Evolutionary conservation across 2,888 invertebrate genomes (phyloP).

Genomic region (Lasioglossum zephyrum): DNA sequence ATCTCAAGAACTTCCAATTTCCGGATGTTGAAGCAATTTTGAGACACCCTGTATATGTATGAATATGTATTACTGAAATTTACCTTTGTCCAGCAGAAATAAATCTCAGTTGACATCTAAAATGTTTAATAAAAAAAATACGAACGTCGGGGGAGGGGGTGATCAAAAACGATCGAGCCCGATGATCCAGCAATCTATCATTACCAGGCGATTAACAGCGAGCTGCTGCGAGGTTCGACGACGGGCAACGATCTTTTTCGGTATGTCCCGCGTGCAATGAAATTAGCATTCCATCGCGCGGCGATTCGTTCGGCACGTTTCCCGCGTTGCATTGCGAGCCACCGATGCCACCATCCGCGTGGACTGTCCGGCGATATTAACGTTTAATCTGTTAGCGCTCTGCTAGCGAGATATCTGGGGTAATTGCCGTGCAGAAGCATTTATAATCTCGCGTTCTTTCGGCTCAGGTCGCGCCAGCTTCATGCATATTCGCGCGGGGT

Average conservation of each 20-base stretch:
- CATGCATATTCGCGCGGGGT: constrained; percentile 43
- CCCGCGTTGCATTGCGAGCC: constrained; percentile 1
- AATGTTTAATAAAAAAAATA: background rate
- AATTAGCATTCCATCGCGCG: constrained; percentile 63
- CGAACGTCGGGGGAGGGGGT: background rate
- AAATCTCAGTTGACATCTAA: too few species aligned
- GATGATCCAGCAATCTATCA: background rate
- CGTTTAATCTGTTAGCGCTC: constrained; percentile 55
- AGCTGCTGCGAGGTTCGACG: background rate
- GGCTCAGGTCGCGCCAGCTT: constrained; percentile 11
- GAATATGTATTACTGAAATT: too few species aligned
- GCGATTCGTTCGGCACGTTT: constrained; percentile 47
- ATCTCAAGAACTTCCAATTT: too few species aligned
- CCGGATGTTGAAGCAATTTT: too few species aligned
- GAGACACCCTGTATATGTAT: too few species aligned
- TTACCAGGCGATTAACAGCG: background rate
- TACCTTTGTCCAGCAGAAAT: too few species aligned
- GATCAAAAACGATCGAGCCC: background rate
- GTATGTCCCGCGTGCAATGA: constrained; percentile 49
- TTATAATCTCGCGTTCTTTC: constrained; percentile 46
- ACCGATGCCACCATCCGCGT: constrained; percentile 7
- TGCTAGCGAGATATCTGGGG: constrained; percentile 42
- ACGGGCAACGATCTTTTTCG: background rate
- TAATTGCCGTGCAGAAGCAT: constrained; percentile 56
- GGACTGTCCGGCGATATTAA: constrained; percentile 59